phyloP scores from a whole-genome alignment of 2,888 invertebrate species.

The Drosophila hawaiiensis region DNA sequence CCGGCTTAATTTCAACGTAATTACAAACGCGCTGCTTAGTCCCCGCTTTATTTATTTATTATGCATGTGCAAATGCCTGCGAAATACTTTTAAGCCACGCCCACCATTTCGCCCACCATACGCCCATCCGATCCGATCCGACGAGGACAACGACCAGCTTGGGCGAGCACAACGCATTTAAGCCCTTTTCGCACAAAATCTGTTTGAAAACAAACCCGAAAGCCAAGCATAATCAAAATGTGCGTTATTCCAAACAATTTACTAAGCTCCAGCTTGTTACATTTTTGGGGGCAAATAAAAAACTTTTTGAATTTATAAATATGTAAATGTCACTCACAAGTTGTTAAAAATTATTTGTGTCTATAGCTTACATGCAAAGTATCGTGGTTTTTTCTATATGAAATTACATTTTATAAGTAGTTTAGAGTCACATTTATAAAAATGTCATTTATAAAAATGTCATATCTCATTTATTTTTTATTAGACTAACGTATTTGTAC shows the following conservation, averaged over 20 bases:
- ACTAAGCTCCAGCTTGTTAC: conserved; percentile 4
- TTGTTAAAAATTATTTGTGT: not conserved
- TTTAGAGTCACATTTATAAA: too few species aligned
- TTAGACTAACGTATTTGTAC: not conserved
- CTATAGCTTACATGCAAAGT: not conserved
- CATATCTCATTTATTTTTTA: not conserved
- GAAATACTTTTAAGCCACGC: conserved; percentile 53
- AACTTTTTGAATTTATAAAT: conserved; percentile 8
- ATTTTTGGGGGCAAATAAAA: not conserved
- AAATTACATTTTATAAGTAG: not conserved
- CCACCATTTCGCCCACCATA: not conserved
- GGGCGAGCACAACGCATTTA: conserved; percentile 8
- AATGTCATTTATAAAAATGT: too few species aligned
- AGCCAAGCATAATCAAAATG: conserved; percentile 23
- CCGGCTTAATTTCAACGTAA: conserved; percentile 75
- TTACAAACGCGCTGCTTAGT: conserved; percentile 69
- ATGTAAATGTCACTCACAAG: conserved; percentile 6
- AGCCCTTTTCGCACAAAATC: conserved; percentile 19
- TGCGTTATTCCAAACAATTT: conserved; percentile 17
- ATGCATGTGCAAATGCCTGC: conserved; percentile 73
- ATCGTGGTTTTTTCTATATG: not conserved
- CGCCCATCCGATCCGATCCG: conserved; percentile 6
- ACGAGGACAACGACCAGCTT: conserved; percentile 23
- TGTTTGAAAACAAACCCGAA: conserved; percentile 25
- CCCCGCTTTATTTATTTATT: conserved; percentile 60